A percentile compares a stretch with the other conserved stretches of the same genome.
Conservation (phyloP, 2,888 invertebrate species). For the Rotaria magnacalcarata region DNA sequence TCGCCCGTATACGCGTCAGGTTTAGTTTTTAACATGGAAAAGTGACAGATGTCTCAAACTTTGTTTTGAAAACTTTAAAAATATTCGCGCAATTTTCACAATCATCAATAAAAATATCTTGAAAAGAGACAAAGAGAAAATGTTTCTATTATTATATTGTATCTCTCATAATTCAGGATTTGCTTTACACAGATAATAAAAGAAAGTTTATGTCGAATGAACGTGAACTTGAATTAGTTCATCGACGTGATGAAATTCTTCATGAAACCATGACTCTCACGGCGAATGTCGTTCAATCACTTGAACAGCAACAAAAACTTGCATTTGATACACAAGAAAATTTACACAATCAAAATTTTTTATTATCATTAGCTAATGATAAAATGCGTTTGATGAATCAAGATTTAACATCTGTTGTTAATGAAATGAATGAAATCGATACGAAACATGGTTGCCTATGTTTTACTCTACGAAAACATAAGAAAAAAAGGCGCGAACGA, state of each 20-base stretch:
- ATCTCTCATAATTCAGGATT: no score
- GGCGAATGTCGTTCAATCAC: slow-evolving; percentile 9
- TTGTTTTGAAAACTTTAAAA: no score
- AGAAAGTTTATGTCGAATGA: not conserved
- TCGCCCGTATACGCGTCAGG: no score
- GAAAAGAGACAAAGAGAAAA: no score
- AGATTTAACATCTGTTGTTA: slow-evolving; percentile 19
- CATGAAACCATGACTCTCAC: not conserved
- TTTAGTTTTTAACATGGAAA: no score
- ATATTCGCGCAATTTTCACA: no score
- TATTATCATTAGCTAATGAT: slow-evolving; percentile 4
- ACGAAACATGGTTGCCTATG: not conserved
- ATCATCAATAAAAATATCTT: no score
- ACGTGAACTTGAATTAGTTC: not conserved
- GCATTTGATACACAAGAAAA: not conserved
- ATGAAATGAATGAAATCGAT: slow-evolving; percentile 23
- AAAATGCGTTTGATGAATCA: slow-evolving; percentile 13
- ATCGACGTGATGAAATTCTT: slow-evolving; percentile 10
- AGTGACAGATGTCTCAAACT: no score
- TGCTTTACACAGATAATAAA: no score
- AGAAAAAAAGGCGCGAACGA: not conserved
- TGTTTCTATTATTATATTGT: no score
- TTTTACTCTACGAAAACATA: not conserved
- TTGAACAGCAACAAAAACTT: slow-evolving; percentile 18
- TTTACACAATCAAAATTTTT: not conserved